phyloP scores from a whole-genome alignment of 2,888 invertebrate species.

The Lamellibrachia columna region DNA sequence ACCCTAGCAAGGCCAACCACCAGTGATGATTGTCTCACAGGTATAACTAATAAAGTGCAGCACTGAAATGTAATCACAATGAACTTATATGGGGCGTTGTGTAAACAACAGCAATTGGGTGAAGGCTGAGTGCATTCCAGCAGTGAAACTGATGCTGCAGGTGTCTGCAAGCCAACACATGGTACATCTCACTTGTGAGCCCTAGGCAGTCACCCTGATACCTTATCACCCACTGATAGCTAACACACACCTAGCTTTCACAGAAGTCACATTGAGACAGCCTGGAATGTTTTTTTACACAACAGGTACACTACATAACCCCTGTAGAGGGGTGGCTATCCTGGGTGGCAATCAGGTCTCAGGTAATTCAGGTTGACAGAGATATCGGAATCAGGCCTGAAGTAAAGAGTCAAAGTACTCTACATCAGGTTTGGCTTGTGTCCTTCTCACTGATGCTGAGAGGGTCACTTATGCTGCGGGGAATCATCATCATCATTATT shows the following conservation, averaged over 20 bases:
- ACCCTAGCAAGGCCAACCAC: not conserved
- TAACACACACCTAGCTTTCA: conserved; percentile 4
- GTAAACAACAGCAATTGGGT: not conserved
- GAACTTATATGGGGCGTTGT: not conserved
- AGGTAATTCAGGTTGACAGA: not conserved
- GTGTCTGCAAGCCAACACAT: not conserved
- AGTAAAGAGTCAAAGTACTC: not conserved
- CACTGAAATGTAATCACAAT: not conserved
- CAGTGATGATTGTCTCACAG: not conserved
- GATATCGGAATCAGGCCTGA: not conserved
- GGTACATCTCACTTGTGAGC: not conserved
- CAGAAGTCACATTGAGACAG: not conserved
- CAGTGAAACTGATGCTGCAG: not conserved
- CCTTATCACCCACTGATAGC: not conserved
- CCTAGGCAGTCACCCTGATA: not conserved
- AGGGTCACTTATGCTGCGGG: not conserved
- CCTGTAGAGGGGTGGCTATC: not conserved
- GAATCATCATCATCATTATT: not conserved
- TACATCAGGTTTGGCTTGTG: not conserved
- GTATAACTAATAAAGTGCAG: conserved; percentile 3
- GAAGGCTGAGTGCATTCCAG: not conserved
- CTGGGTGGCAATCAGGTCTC: not conserved
- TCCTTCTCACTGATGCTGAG: not conserved
- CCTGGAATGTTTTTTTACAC: not conserved
- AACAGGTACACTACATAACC: conserved; percentile 2